phyloP scores from a whole-genome alignment of 2,113 vertebrate genomes.

The Hippolais icterina region DNA sequence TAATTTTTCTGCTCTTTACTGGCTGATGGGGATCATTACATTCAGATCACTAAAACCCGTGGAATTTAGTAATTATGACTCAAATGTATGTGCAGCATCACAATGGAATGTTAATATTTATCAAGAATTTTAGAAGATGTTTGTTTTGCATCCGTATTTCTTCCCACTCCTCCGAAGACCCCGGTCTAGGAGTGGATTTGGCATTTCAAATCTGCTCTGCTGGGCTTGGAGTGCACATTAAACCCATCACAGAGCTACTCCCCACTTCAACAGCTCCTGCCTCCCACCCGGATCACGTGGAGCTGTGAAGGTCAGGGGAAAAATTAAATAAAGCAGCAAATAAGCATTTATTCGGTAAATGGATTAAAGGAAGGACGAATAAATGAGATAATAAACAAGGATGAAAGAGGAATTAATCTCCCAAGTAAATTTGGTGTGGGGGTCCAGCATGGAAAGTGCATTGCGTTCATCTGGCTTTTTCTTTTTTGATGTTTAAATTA shows the following conservation, averaged over 20 bases:
- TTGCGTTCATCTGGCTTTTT: not conserved
- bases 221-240: not conserved
- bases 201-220: not conserved
- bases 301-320: not conserved
- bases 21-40: not conserved
- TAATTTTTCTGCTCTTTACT: not conserved
- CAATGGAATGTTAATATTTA: not conserved
- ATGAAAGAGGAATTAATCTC: not conserved
- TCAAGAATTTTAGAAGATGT: not conserved
- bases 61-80: not conserved
- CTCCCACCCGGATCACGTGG: not conserved
- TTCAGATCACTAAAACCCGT: constrained; percentile 7
- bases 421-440: not conserved
- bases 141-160: not conserved
- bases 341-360: not conserved
- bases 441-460: not conserved
- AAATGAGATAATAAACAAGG: not conserved
- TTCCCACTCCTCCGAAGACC: not conserved
- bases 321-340: not conserved
- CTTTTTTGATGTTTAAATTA: not conserved
- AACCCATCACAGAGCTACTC: not conserved
- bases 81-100: not conserved
- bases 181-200: not conserved
- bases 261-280: not conserved
- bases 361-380: not conserved